phyloP scores from a whole-genome alignment of 2,888 invertebrate species.

The Nasonia oneida region DNA sequence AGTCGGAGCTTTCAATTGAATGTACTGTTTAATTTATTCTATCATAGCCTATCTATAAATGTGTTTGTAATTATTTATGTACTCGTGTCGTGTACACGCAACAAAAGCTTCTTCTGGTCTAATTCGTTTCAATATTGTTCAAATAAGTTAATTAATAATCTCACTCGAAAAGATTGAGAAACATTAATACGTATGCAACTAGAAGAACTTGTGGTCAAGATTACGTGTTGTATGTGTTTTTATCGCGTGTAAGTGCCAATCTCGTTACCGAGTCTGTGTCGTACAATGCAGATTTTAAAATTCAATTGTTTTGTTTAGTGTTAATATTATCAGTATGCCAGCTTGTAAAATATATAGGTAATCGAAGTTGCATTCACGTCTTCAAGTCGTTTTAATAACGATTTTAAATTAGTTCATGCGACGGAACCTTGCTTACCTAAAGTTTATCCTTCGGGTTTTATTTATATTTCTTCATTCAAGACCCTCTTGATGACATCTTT shows the following conservation, averaged over 20 bases:
- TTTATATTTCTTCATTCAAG: slow-evolving; percentile 47
- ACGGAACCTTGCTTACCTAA: slow-evolving; percentile 71
- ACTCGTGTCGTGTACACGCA: slow-evolving; percentile 60
- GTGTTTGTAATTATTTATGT: slow-evolving; percentile 66
- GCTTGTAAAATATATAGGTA: slow-evolving; percentile 69
- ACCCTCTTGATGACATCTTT: slow-evolving; percentile 64
- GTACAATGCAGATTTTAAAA: slow-evolving; percentile 35
- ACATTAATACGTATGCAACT: neutral
- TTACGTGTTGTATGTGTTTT: slow-evolving; percentile 59
- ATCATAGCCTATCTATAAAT: slow-evolving; percentile 78
- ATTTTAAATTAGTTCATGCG: slow-evolving; percentile 69
- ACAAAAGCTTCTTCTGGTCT: neutral
- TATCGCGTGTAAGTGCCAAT: slow-evolving; percentile 58
- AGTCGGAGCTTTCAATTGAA: slow-evolving; percentile 74
- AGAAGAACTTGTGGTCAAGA: neutral
- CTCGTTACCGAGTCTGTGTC: slow-evolving; percentile 37
- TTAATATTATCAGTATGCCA: slow-evolving; percentile 67
- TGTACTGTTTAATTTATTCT: slow-evolving; percentile 75
- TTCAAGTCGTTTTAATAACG: slow-evolving; percentile 57
- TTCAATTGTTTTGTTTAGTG: slow-evolving; percentile 47
- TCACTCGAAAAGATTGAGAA: neutral
- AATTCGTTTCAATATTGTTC: neutral
- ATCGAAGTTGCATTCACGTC: slow-evolving; percentile 53
- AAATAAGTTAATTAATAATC: neutral
- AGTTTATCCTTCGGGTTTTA: slow-evolving; percentile 63